Conservation (phyloP, 2,888 invertebrate species). For the Sepioteuthis lessoniana region DNA sequence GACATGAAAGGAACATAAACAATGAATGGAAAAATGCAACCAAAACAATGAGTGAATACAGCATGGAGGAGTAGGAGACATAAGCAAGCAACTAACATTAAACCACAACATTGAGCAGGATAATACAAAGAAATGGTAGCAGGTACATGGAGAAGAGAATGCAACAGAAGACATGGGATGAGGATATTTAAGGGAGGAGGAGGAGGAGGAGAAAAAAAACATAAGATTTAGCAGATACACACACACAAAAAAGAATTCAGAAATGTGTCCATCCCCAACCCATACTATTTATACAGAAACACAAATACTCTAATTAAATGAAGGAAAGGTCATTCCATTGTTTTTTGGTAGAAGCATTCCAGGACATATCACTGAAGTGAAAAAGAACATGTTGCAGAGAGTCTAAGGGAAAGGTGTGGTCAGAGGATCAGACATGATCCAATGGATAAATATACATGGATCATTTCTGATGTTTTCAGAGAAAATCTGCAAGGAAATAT, state of each 20-base stretch:
- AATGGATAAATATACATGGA: background rate
- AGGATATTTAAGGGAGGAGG: background rate
- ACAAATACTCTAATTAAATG: background rate
- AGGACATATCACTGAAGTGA: background rate
- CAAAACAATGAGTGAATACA: background rate
- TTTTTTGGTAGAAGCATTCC: background rate
- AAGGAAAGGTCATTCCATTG: background rate
- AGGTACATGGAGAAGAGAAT: background rate
- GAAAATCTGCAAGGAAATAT: background rate
- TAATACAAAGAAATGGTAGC: background rate
- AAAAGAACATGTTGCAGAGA: background rate
- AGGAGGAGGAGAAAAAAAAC: background rate
- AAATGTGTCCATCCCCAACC: background rate
- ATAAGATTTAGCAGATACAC: background rate
- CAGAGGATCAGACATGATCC: slow-evolving; percentile 16
- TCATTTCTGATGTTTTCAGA: background rate
- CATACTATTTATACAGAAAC: background rate
- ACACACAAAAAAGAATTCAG: background rate
- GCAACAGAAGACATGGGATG: background rate
- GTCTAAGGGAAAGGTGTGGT: background rate
- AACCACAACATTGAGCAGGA: background rate
- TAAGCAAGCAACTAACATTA: background rate
- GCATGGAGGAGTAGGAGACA: background rate
- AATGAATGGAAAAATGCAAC: background rate
- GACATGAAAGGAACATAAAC: background rate